Conservation (phyloP, 2,888 invertebrate species). For the Lycocerus yunnanus region DNA sequence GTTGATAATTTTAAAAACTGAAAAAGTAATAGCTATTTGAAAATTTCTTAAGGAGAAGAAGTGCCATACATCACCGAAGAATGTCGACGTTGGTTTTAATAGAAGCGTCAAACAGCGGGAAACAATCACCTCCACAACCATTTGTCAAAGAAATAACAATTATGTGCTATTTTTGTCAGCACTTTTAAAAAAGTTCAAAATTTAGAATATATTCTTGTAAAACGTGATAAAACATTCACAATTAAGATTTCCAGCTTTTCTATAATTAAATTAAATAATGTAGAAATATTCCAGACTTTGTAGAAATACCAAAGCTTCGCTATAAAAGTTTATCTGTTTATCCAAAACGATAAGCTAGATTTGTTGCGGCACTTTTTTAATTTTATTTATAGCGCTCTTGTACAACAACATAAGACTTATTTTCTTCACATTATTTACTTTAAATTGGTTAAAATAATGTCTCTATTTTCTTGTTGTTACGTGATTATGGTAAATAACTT, state of each 20-base stretch:
- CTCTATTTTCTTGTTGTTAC: not conserved
- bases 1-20: not conserved
- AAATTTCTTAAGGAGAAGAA: slow-evolving; percentile 3
- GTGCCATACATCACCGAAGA: slow-evolving; percentile 15
- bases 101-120: slow-evolving; percentile 15
- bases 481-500: not conserved
- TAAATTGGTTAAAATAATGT: not conserved
- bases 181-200: slow-evolving; percentile 4
- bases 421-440: not conserved
- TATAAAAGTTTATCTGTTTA: not conserved
- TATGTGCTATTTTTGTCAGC: slow-evolving; percentile 15
- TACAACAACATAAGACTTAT: not conserved
- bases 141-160: slow-evolving; percentile 20
- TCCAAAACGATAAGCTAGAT: not conserved
- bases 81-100: slow-evolving; percentile 17
- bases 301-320: slow-evolving; percentile 8
- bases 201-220: slow-evolving; percentile 12
- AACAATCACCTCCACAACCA: slow-evolving; percentile 19
- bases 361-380: not conserved
- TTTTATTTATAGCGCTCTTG: not conserved
- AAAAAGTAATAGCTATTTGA: not conserved
- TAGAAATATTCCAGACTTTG: not conserved
- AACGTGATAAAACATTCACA: slow-evolving; percentile 15
- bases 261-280: slow-evolving; percentile 9
- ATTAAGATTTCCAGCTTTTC: slow-evolving; percentile 13